Base-by-base conservation (phyloP, 1,140 invertebrate genomes). In the Eriosoma lanigerum region DNA sequence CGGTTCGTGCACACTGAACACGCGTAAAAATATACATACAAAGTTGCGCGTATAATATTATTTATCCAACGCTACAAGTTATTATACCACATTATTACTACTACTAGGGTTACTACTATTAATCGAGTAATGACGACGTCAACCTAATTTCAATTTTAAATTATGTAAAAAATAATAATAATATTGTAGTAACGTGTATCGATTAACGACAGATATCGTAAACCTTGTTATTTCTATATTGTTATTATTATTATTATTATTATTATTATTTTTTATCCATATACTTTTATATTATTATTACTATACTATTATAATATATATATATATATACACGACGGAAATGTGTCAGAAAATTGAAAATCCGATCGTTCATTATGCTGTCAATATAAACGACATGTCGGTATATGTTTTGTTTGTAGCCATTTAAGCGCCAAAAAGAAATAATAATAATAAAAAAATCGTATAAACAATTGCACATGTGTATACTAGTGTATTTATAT, bases 161-260 rank as follows among this genome's bases (percentile, higher is more conserved):
- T 76, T 76, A 60, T 46, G 73, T 32, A 60, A 76, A 76, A 76
- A 44, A 38, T 19, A 12, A 75, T 58, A 60, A 9, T 66, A 38
- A 66, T 38, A 38, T 3, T 26, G 62, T 66, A 19, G 24, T 58
- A 26, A 5, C 24, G 21, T 24, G 13, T 26, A 58, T 58, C 21
- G 56, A n/a, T n/a, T n/a, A n/a, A 19, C 19, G 32, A 38, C 62
- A 17, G 15, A 66, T 17, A 66, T n/a, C 32, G 62, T 52, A 52
- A 52, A 52, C 15, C 50, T 52, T 19, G 50, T 52, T 52, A 19
- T 52, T 52, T 52, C 3, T 52, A 19, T 17, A 3, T 52, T 52
- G 0, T 19, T 5, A 19, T 19, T 15, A 4, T 38, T 38, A 4
- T 38, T 8, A 4, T 38, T 38, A 38, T 38, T 38, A 38, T 38